A percentile compares a stretch with the other conserved stretches of the same genome.
phyloP scores from a whole-genome alignment of 2,888 invertebrate genomes.

The Lasioglossum leucozonium region DNA sequence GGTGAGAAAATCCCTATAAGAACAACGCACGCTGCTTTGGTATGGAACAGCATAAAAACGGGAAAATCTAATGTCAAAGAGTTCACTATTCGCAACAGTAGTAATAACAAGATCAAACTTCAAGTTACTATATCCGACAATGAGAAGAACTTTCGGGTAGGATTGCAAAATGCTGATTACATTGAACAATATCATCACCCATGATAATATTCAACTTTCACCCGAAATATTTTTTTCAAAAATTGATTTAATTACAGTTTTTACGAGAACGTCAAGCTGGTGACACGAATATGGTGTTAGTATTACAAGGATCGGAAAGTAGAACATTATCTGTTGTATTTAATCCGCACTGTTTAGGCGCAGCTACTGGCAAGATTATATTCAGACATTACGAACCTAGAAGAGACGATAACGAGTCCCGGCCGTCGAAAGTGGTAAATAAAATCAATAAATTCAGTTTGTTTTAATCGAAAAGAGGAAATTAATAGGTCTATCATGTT shows the following conservation, averaged over 20 bases:
- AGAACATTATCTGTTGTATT: constrained; percentile 86
- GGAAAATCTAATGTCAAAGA: constrained; percentile 86
- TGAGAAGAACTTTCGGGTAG: constrained; percentile 82
- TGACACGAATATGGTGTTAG: constrained; percentile 80
- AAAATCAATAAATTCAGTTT: constrained; percentile 18
- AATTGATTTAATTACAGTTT: constrained; percentile 73
- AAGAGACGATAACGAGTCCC: constrained; percentile 62
- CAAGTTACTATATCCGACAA: constrained; percentile 84
- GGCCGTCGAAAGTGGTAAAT: constrained; percentile 63
- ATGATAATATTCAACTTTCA: not conserved
- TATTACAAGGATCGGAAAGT: constrained; percentile 87
- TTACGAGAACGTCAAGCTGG: constrained; percentile 76
- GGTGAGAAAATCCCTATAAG: constrained; percentile 85
- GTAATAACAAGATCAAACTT: constrained; percentile 86
- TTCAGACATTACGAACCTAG: constrained; percentile 85
- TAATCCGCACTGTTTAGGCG: constrained; percentile 86
- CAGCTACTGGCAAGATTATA: constrained; percentile 86
- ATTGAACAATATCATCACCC: no score
- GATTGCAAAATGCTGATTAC: constrained; percentile 63
- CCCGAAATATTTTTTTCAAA: not conserved
- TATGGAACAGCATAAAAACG: constrained; percentile 87
- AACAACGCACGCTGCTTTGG: constrained; percentile 86
- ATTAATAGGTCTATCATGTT: constrained; percentile 4
- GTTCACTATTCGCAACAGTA: constrained; percentile 86
- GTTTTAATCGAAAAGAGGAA: not conserved